Percentiles rank a stretch among this genome's conserved stretches.
Conservation (phyloP, 2,113 vertebrate genomes). For the Dasyurus viverrinus region DNA sequence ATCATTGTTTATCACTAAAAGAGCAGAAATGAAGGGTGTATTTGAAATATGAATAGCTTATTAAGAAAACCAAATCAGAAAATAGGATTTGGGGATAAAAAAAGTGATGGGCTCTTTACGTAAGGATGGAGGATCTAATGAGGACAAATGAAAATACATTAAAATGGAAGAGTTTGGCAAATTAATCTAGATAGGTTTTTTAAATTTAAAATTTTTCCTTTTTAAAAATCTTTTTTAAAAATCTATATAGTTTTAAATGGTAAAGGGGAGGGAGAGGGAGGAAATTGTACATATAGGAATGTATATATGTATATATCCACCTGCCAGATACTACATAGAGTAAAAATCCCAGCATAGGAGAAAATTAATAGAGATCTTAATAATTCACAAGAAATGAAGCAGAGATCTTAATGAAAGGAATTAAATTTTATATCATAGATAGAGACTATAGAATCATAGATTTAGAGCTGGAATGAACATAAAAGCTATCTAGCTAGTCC, state of each 20-base stretch:
- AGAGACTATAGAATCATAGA: not conserved
- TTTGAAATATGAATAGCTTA: not conserved
- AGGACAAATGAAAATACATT: not conserved
- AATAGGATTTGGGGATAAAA: not conserved
- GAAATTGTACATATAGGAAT: not conserved
- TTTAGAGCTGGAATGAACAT: not conserved
- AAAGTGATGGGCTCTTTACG: not conserved
- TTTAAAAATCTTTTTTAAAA: no score
- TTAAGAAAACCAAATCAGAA: not conserved
- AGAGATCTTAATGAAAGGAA: not conserved
- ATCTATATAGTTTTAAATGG: not conserved
- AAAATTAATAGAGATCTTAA: not conserved
- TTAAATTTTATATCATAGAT: not conserved
- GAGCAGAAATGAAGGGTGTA: not conserved
- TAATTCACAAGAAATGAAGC: not conserved
- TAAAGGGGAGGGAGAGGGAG: not conserved
- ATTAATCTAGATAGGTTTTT: not conserved
- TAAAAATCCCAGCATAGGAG: not conserved
- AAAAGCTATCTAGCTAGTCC: not conserved
- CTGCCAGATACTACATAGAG: not conserved
- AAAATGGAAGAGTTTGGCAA: not conserved
- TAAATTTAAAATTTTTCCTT: no score
- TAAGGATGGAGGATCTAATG: not conserved
- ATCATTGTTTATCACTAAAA: no score
- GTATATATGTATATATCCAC: not conserved